Percentiles rank a stretch among this genome's conserved stretches.
These are phyloP conservation scores for Charadrius vociferus DNA, from an alignment of 2,113 vertebrate species.

Conservation along the genomic window DNA sequence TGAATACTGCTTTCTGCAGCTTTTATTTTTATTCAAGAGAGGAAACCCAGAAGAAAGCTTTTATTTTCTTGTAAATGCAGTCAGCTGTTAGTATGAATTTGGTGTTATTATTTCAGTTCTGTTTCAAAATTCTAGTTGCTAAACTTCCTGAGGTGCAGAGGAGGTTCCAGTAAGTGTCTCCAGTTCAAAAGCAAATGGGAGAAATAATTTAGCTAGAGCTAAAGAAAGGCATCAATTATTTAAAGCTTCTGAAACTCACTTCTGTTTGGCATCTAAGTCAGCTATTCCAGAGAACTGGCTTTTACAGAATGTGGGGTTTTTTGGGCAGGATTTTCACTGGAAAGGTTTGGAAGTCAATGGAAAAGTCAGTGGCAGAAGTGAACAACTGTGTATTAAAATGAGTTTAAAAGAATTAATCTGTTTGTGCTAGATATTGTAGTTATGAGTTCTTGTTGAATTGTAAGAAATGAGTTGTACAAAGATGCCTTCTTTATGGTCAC, in stretches of 20 bases:
- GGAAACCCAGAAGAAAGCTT: background rate
- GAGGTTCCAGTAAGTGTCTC: constrained; percentile 45
- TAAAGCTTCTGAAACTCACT: background rate
- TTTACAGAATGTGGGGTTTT: background rate
- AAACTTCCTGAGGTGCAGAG: constrained; percentile 45
- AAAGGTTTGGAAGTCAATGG: background rate
- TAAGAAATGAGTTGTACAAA: background rate
- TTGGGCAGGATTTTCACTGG: background rate
- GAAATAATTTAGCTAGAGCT: constrained; percentile 23
- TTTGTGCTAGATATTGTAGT: background rate
- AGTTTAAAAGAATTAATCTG: background rate
- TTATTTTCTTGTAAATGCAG: constrained; percentile 18
- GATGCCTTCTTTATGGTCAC: constrained; percentile 1
- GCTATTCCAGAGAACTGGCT: background rate
- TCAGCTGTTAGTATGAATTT: constrained; percentile 60
- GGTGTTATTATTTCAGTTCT: constrained; percentile 48
- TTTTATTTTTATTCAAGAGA: constrained; percentile 41
- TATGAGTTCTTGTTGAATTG: background rate
- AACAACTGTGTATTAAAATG: background rate
- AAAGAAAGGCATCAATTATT: constrained; percentile 6
- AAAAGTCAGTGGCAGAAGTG: background rate
- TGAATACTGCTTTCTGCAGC: background rate
- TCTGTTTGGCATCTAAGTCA: background rate
- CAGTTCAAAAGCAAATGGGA: constrained; percentile 22
- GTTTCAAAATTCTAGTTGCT: constrained; percentile 36